These are phyloP conservation scores for Drosophila funebris DNA, from an alignment of 1,140 invertebrate species.

Conservation along the genomic window DNA sequence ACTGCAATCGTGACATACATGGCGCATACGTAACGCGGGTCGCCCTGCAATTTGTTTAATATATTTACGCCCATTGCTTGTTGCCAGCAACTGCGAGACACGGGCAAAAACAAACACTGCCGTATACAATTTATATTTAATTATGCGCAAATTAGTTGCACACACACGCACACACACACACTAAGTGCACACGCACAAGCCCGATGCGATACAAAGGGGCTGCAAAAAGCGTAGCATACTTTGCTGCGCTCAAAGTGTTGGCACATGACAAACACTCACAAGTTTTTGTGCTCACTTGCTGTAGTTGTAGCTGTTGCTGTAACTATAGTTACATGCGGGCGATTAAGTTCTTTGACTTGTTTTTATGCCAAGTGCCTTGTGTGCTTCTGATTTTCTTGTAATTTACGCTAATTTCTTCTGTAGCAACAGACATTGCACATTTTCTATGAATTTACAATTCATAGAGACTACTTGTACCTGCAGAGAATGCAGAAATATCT, in stretches of 20 bases:
- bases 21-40: constrained; percentile 61
- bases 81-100: constrained; percentile 37
- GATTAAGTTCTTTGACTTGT: constrained; percentile 7
- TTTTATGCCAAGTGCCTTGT: constrained; percentile 10
- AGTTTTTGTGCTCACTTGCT: constrained; percentile 55
- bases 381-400: constrained; percentile 42
- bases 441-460: no score
- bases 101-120: constrained; percentile 67
- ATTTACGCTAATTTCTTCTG: constrained; percentile 36
- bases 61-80: constrained; percentile 81
- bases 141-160: constrained; percentile 78
- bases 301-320: constrained; percentile 18
- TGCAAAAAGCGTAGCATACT: constrained; percentile 65
- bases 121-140: constrained; percentile 81
- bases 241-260: constrained; percentile 65
- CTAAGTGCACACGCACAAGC: constrained; percentile 1
- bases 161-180: background rate
- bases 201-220: constrained; percentile 5
- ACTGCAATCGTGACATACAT: constrained; percentile 54
- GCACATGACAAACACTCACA: constrained; percentile 79
- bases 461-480: no score
- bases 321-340: constrained; percentile 40
- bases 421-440: constrained; percentile 6
- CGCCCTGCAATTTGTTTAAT: constrained; percentile 75
- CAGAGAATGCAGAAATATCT: no score